A percentile compares a stretch with the other conserved stretches of the same genome.
These are phyloP conservation scores for Alligator sinensis DNA, from an alignment of 2,113 vertebrate genomes.

Conservation along the genomic window DNA sequence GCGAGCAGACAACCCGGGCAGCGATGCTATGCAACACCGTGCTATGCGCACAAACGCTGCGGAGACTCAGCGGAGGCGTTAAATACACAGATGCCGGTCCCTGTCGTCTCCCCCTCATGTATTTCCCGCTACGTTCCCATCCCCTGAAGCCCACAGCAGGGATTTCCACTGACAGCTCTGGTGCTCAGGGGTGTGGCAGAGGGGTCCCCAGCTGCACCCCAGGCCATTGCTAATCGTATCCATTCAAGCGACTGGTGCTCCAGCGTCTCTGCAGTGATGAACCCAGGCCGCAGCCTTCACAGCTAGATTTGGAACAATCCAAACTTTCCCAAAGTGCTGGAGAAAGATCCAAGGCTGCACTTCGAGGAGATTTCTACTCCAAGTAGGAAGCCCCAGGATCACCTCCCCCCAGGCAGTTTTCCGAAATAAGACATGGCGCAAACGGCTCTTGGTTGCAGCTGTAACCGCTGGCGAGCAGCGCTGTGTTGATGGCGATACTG, in stretches of 20 bases:
- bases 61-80: background rate
- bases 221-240: background rate
- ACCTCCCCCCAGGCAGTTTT: background rate
- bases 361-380: background rate
- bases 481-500: background rate
- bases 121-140: background rate
- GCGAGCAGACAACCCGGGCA: background rate
- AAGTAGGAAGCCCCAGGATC: too few relatives aligned
- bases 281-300: background rate
- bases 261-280: too few relatives aligned
- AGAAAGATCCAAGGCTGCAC: background rate
- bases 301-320: background rate
- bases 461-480: background rate
- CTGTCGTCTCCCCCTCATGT: background rate
- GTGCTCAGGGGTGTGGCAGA: background rate
- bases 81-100: background rate
- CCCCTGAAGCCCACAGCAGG: background rate
- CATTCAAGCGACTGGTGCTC: background rate
- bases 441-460: background rate
- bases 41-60: background rate
- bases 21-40: background rate
- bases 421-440: background rate
- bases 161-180: background rate
- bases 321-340: background rate
- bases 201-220: background rate